A percentile compares a stretch with the other conserved stretches of the same genome.
Conservation (phyloP, 2,888 invertebrate species). For the Epirrhoe alternata region DNA sequence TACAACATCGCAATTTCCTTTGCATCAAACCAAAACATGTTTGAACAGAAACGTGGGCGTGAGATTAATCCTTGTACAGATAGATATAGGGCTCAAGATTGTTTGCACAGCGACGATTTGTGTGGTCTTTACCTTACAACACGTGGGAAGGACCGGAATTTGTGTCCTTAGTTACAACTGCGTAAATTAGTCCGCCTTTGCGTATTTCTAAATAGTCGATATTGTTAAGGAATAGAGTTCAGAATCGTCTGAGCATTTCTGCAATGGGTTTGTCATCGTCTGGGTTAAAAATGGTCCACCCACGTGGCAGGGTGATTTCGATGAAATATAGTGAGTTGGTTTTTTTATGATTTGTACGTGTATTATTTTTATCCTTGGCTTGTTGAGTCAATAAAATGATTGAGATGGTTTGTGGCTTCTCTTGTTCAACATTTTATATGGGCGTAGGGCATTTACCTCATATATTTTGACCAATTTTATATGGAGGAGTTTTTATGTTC, state of each 20-base stretch:
- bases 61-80: not conserved
- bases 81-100: constrained; percentile 11
- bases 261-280: constrained; percentile 10
- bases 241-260: not conserved
- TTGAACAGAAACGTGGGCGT: constrained; percentile 6
- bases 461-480: too few relatives aligned
- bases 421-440: not conserved
- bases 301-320: constrained; percentile 19
- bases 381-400: not conserved
- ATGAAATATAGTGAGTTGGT: constrained; percentile 11
- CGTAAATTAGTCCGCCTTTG: constrained; percentile 20
- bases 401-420: not conserved
- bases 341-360: constrained; percentile 4
- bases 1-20: constrained; percentile 23
- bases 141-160: constrained; percentile 64
- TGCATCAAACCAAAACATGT: constrained; percentile 17
- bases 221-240: constrained; percentile 6
- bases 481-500: too few relatives aligned
- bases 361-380: not conserved
- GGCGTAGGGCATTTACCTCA: too few relatives aligned
- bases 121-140: constrained; percentile 49
- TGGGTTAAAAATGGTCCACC: constrained; percentile 22
- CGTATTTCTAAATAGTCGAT: constrained; percentile 8
- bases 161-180: constrained; percentile 48
- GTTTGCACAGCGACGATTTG: constrained; percentile 36